Percentiles rank a stretch among this genome's conserved stretches.
These are phyloP conservation scores for Agrypnia vestita DNA, from an alignment of 1,140 invertebrate genomes.

Conservation along the genomic window DNA sequence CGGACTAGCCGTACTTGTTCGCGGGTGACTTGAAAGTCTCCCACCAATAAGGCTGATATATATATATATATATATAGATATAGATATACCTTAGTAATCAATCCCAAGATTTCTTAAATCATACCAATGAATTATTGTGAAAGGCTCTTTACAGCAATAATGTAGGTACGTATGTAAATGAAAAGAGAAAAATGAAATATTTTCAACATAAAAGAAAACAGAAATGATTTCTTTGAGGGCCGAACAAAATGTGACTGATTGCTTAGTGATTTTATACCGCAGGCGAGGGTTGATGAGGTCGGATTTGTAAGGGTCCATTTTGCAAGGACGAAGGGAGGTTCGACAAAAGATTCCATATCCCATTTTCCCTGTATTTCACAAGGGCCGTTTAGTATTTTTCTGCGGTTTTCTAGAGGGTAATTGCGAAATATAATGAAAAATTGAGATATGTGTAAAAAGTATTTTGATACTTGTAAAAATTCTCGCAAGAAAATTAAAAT, in stretches of 20 bases:
- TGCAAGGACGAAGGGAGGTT: conserved; percentile 3
- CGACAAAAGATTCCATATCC: conserved; percentile 13
- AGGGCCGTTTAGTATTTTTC: conserved; percentile 16
- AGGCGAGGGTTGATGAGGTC: conserved; percentile 5
- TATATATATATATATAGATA: too few relatives aligned
- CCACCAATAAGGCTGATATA: too few relatives aligned
- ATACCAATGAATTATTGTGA: too few relatives aligned
- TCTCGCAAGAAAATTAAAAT: too few relatives aligned
- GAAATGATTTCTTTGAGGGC: neutral
- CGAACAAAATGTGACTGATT: conserved; percentile 20
- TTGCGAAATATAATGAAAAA: conserved; percentile 29
- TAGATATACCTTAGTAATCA: too few relatives aligned
- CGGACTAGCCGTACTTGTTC: too few relatives aligned
- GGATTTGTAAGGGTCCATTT: conserved; percentile 37
- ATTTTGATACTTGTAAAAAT: too few relatives aligned
- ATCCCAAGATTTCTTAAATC: too few relatives aligned
- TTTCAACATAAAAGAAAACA: neutral
- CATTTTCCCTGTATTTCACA: neutral
- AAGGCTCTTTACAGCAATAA: too few relatives aligned
- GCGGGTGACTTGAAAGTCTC: too few relatives aligned
- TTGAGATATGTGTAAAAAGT: too few relatives aligned
- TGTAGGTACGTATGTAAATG: too few relatives aligned
- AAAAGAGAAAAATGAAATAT: neutral
- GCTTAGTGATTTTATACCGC: conserved; percentile 23
- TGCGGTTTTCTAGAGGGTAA: neutral